A percentile compares a stretch with the other conserved stretches of the same genome.
phyloP scores from a whole-genome alignment of 1,140 invertebrate species.

The Drosophila murphyi region DNA sequence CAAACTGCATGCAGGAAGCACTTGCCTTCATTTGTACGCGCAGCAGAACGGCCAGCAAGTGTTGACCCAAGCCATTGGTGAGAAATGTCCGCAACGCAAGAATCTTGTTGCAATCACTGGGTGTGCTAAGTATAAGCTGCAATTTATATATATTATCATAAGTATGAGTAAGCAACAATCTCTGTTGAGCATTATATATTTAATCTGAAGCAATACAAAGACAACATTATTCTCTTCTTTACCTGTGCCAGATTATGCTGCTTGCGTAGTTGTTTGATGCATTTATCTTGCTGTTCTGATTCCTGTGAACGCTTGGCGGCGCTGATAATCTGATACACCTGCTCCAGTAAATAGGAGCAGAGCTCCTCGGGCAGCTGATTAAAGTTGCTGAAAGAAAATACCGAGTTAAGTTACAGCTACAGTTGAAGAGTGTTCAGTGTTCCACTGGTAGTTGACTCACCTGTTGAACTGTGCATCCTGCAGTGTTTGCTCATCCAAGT shows the following conservation, averaged over 20 bases:
- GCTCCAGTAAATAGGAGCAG: slow-evolving; percentile 72
- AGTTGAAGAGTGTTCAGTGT: neutral
- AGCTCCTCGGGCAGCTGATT: slow-evolving; percentile 76
- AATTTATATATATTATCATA: slow-evolving; percentile 6
- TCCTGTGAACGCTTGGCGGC: slow-evolving; percentile 68
- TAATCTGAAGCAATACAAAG: no score
- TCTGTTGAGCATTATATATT: no score
- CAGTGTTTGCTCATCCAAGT: slow-evolving; percentile 55
- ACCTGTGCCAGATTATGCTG: slow-evolving; percentile 79
- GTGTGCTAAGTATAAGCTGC: slow-evolving; percentile 75
- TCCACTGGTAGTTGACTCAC: slow-evolving; percentile 18
- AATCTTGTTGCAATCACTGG: slow-evolving; percentile 80
- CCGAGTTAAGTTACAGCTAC: neutral
- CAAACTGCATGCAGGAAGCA: neutral
- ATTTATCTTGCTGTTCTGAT: slow-evolving; percentile 54
- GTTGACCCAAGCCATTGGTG: slow-evolving; percentile 76
- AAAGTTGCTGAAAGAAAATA: slow-evolving; percentile 55
- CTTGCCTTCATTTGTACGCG: slow-evolving; percentile 75
- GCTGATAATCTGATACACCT: slow-evolving; percentile 78
- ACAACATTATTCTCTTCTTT: neutral
- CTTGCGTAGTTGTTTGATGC: slow-evolving; percentile 67
- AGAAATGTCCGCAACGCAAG: slow-evolving; percentile 74
- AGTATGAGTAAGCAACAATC: neutral
- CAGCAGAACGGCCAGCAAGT: slow-evolving; percentile 69
- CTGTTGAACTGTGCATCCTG: slow-evolving; percentile 63